These are phyloP conservation scores for Ochropleura plecta DNA, from an alignment of 2,888 invertebrate genomes.

Conservation along the genomic window DNA sequence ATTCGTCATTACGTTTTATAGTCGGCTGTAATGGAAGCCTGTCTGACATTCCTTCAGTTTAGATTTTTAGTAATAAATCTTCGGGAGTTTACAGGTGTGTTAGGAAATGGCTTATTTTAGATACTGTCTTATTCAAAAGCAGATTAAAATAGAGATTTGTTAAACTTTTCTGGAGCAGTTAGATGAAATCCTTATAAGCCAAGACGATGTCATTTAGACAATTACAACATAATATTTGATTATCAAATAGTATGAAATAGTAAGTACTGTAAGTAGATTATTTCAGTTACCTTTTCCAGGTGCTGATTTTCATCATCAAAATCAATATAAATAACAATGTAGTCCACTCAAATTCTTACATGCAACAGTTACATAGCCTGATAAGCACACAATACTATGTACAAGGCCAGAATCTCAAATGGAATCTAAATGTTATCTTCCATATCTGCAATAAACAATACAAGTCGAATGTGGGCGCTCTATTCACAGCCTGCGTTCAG, in stretches of 20 bases:
- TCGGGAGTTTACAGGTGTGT: background rate
- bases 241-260: background rate
- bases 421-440: constrained; percentile 74
- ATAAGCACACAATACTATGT: constrained; percentile 55
- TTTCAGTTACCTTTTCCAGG: background rate
- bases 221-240: background rate
- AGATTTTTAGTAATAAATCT: constrained; percentile 19
- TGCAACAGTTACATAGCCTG: constrained; percentile 35
- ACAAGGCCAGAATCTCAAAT: constrained; percentile 64
- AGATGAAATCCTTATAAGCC: too few relatives aligned
- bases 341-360: constrained; percentile 21
- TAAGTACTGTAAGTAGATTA: background rate
- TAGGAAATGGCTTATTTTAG: background rate
- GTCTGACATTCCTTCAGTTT: constrained; percentile 23
- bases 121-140: background rate
- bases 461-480: constrained; percentile 64
- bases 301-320: constrained; percentile 10
- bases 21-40: constrained; percentile 29
- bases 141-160: background rate
- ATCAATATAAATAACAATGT: constrained; percentile 7
- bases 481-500: constrained; percentile 30
- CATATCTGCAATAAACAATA: constrained; percentile 74
- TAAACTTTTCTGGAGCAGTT: background rate
- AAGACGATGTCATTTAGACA: background rate
- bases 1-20: constrained; percentile 56